A percentile compares a stretch with the other conserved stretches of the same genome.
These are phyloP conservation scores for Drosophila elegans DNA, from an alignment of 1,140 invertebrate genomes.

Conservation along the genomic window DNA sequence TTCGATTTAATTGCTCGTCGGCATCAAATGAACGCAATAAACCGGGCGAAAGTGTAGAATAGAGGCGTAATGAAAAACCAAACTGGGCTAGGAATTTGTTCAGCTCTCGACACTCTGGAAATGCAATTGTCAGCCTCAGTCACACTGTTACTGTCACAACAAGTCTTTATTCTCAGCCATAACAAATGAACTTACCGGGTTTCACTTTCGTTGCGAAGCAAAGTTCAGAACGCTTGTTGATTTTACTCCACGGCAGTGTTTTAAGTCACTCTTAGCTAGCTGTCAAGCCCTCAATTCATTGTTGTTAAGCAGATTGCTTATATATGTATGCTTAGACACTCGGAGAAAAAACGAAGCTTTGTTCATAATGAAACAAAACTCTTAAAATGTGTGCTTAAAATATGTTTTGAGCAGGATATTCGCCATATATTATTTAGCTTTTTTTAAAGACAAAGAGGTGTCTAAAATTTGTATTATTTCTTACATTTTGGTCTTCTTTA, in stretches of 20 bases:
- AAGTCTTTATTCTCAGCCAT: slow-evolving; percentile 54
- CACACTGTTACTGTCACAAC: slow-evolving; percentile 18
- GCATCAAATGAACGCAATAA: slow-evolving; percentile 46
- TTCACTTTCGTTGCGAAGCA: slow-evolving; percentile 57
- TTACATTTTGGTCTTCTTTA: too few species aligned
- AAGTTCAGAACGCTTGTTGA: slow-evolving; percentile 40
- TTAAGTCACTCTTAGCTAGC: slow-evolving; percentile 15
- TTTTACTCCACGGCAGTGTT: slow-evolving; percentile 10
- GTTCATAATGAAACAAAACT: too few species aligned
- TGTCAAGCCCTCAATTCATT: slow-evolving; percentile 6
- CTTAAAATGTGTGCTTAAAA: too few species aligned
- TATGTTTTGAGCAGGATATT: too few species aligned
- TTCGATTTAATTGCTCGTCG: slow-evolving; percentile 36
- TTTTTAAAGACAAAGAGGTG: too few species aligned
- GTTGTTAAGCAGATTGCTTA: slow-evolving; percentile 20
- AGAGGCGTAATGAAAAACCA: slow-evolving; percentile 7
- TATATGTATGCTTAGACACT: neutral
- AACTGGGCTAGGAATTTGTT: slow-evolving; percentile 41
- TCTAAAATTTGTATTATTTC: too few species aligned
- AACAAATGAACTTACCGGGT: slow-evolving; percentile 51
- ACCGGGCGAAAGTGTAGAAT: slow-evolving; percentile 54
- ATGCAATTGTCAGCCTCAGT: slow-evolving; percentile 25
- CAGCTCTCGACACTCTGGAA: slow-evolving; percentile 29
- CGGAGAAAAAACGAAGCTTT: neutral
- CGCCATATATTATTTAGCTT: too few species aligned